Conservation (phyloP, 2,797 vertebrate genomes). For the Cetoscarus ocellatus region DNA sequence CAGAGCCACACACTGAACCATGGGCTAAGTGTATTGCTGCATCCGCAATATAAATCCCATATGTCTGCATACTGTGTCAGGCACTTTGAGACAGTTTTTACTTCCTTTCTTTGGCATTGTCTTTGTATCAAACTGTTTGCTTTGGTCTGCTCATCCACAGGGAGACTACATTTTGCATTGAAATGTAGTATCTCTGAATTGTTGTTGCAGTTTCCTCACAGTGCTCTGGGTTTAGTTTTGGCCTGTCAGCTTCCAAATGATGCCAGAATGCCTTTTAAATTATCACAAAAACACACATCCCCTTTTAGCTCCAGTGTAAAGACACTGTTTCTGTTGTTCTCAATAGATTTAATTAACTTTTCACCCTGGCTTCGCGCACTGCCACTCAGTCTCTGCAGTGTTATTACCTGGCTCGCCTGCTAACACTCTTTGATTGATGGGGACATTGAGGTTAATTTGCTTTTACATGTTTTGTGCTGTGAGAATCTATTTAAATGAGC, state of each 20-base stretch:
- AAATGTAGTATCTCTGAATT: not conserved
- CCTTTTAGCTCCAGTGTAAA: not conserved
- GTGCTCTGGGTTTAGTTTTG: not conserved
- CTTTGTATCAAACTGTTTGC: no score
- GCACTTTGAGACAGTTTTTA: no score
- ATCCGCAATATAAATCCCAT: no score
- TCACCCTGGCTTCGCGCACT: slow-evolving; percentile 10
- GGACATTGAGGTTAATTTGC: slow-evolving; percentile 56
- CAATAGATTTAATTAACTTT: slow-evolving; percentile 43
- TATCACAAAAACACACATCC: slow-evolving; percentile 3
- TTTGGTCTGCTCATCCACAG: no score
- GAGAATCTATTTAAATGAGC: slow-evolving; percentile 51
- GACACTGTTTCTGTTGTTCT: slow-evolving; percentile 25
- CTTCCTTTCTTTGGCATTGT: no score
- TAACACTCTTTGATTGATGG: slow-evolving; percentile 30
- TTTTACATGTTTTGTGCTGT: slow-evolving; percentile 25
- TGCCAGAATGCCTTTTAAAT: not conserved
- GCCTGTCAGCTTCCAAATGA: slow-evolving; percentile 1
- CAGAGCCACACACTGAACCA: no score
- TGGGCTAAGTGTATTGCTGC: no score
- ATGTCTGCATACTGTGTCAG: no score
- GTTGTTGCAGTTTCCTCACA: not conserved
- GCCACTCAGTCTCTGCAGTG: slow-evolving; percentile 13
- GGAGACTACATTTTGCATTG: not conserved
- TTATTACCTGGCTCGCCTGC: slow-evolving; percentile 31